Base-by-base conservation (phyloP, 1,140 invertebrate genomes). In the Hylyphantes graminicola region DNA sequence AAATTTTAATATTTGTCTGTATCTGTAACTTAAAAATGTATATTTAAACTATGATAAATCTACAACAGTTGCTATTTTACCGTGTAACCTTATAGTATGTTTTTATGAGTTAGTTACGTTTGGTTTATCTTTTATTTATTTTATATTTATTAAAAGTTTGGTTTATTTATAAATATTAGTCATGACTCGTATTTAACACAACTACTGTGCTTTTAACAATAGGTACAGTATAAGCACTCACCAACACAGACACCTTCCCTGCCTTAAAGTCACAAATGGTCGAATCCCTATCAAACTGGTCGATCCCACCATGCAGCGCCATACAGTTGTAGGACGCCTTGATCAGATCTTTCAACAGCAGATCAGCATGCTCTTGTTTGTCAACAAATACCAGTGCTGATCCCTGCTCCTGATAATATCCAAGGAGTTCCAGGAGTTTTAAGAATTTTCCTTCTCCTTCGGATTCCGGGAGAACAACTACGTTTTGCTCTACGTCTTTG, bases 381-480 rank as follows among this genome's bases (percentile, higher is more conserved):
- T 99, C 98, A 0, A 99, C 98, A 90, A 99, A 99, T 13, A 99
- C 95, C 78, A 99, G 96, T 8, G 95, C 94, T 88, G 95, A 97
- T 21, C 98, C 98, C 87, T 95, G 92, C 87, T 98, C 95, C 88
- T 96, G 96, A 91, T 97, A 99, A 77, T 96, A 91, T 3, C 98
- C 98, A 6, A 99, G 91, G 12, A 99, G 91, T 90, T 99, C 98
- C 7, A 99, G 90, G 0, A 99, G 91, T 90, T 99, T 99, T 77
- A 99, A 94, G 90, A 99, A 99, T 89, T 99, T 99, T 64, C 97
- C 94, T 61, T 99, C 98, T 85, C 99, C 98, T 86, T 98, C 96
- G 5, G 35, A 35, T 35, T 35, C 35, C n/a, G 57, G 57, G 7
- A 99, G 90, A 1, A 99, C 93, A 8, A 91, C 86, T 61, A 97